A percentile compares a stretch with the other conserved stretches of the same genome.
Conservation (phyloP, 2,888 invertebrate species). For the Limnephilus marmoratus region DNA sequence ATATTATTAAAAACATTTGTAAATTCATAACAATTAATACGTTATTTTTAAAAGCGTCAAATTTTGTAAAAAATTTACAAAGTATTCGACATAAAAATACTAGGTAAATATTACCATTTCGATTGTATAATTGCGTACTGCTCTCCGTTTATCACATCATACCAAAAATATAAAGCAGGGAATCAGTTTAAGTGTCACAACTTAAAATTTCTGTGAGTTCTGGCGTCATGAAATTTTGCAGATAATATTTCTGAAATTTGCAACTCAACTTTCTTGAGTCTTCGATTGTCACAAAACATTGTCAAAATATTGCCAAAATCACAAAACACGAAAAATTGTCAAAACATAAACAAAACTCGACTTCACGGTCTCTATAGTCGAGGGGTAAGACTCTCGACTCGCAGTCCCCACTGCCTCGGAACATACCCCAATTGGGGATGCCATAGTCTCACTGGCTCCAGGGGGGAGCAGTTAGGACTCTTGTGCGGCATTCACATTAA, state of each 20-base stretch:
- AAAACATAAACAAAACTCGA: too few species aligned
- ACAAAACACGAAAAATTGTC: too few species aligned
- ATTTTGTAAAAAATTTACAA: not conserved
- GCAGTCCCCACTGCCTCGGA: too few species aligned
- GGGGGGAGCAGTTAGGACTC: too few species aligned
- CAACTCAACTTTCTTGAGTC: not conserved
- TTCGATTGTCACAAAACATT: not conserved
- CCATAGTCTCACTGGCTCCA: too few species aligned
- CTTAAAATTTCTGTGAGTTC: not conserved
- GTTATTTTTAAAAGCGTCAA: not conserved
- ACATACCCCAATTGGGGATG: too few species aligned
- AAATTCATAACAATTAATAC: not conserved
- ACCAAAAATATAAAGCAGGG: not conserved
- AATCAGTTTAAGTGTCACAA: not conserved
- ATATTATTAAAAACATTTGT: not conserved
- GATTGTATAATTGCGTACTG: too few species aligned
- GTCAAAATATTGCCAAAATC: too few species aligned
- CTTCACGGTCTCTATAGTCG: too few species aligned
- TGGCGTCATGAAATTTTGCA: not conserved
- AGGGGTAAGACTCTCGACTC: too few species aligned
- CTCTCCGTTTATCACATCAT: not conserved
- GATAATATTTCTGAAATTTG: not conserved
- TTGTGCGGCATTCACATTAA: too few species aligned
- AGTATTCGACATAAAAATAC: not conserved
- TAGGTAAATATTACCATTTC: not conserved